A percentile compares a stretch with the other conserved stretches of the same genome.
Evolutionary conservation across 1,140 invertebrate species (phyloP).

Genomic region (Drosophila tristis): DNA sequence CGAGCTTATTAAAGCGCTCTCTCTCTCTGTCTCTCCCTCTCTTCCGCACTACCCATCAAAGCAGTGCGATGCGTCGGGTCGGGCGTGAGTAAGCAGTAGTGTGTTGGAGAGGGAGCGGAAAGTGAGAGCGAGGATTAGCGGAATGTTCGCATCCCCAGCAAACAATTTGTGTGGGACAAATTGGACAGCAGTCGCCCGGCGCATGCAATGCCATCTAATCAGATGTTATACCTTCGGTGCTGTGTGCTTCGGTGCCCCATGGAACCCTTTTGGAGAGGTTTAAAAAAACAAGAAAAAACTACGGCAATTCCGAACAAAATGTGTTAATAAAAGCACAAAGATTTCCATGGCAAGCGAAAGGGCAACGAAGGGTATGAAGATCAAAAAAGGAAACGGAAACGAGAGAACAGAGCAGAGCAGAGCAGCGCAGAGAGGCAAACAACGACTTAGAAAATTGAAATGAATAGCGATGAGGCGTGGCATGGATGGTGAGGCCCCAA

Average conservation of each 20-base stretch:
- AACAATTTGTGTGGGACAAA: slow-evolving; percentile 36
- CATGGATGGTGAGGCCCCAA: not conserved
- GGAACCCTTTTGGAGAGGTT: slow-evolving; percentile 35
- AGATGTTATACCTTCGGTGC: slow-evolving; percentile 33
- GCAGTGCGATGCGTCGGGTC: too few relatives aligned
- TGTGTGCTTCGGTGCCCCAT: slow-evolving; percentile 5
- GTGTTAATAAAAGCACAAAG: slow-evolving; percentile 66
- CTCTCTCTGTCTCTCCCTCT: too few relatives aligned
- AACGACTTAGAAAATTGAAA: slow-evolving; percentile 53
- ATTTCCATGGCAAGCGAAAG: slow-evolving; percentile 24
- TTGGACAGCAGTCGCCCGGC: slow-evolving; percentile 16
- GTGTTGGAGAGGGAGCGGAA: too few relatives aligned
- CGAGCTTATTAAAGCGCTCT: too few relatives aligned
- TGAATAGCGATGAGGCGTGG: slow-evolving; percentile 27
- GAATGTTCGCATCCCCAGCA: not conserved
- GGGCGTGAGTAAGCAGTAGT: too few relatives aligned
- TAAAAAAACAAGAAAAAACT: slow-evolving; percentile 22
- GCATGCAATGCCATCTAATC: slow-evolving; percentile 46
- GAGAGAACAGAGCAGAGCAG: not conserved
- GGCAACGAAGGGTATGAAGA: not conserved
- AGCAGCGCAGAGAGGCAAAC: not conserved
- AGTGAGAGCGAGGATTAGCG: too few relatives aligned
- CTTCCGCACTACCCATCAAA: too few relatives aligned
- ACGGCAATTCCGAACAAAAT: slow-evolving; percentile 46
- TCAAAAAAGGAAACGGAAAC: not conserved